Evolutionary conservation across 2,113 vertebrate genomes (phyloP), one percentile per base, ranked within the genome.

Genomic region (Pelvicachromis taeniatus): DNA sequence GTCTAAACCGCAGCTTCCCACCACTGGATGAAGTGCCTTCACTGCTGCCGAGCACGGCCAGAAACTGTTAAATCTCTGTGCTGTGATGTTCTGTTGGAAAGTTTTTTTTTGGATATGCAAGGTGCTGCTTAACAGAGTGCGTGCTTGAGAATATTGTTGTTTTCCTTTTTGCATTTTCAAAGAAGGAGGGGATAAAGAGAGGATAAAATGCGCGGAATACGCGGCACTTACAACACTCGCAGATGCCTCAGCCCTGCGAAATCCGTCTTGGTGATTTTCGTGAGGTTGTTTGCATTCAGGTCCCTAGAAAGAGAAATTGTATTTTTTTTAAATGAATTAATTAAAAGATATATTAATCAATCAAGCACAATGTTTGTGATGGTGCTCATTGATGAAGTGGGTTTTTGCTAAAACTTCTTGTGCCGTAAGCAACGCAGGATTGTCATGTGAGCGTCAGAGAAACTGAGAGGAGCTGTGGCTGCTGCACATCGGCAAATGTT

Each of bases 231-330:
- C 98, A 99, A 95, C 90, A 99, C 98, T 95, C 98, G 96, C 87
- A 99, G 97, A 85, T 99, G 97, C 88, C 97, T 96, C 78, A 99
- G 95, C 90, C 98, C 98, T 88, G 97, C 96, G 93, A 99, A 99
- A 93, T 99, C 99, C 0, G 97, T 96, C 95, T 99, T 99, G 81
- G 97, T 97, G 92, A 99, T 97, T 96, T 98, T 97, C 80, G 99
- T 99, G 95, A 99, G 97, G 95, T 99, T 99, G 96, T 99, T 99
- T 91, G 97, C 97, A 94, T 99, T 99, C 96, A 99, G 96, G 94
- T 99, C 99, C 95, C 99, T 99, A 90, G 13, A 91, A 81, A 85
- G 85, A 93, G 79, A 91, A 19, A 90, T 1, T 2, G 3, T 7
- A 29, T 73, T 48, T n/a, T n/a, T n/a, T n/a, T n/a, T 73, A 17